Conservation (phyloP, 2,113 vertebrate species). For the Seriola aureovittata region DNA sequence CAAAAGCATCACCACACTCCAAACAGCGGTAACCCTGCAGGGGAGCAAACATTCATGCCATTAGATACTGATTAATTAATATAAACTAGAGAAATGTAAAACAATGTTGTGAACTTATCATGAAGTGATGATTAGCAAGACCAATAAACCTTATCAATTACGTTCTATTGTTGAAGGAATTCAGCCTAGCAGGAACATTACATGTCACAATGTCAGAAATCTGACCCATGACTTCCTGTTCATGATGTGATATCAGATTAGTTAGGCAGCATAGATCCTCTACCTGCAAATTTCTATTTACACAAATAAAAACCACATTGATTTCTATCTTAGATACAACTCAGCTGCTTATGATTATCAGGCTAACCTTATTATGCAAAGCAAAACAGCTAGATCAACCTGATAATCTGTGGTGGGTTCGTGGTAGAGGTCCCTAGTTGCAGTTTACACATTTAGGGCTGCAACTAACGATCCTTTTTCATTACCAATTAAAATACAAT, state of each 20-base stretch:
- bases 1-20: slow-evolving; percentile 95
- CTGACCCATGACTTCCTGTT: background rate
- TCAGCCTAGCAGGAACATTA: background rate
- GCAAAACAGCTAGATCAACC: background rate
- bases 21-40: slow-evolving; percentile 92
- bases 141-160: background rate
- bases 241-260: too few relatives aligned
- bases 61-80: background rate
- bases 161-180: background rate
- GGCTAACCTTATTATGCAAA: too few relatives aligned
- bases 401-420: background rate
- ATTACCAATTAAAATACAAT: background rate
- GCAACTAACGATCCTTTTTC: too few relatives aligned
- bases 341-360: too few relatives aligned
- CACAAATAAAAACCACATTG: too few relatives aligned
- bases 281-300: too few relatives aligned
- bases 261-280: too few relatives aligned
- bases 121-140: slow-evolving; percentile 4
- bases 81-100: background rate
- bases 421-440: background rate
- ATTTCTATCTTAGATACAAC: too few relatives aligned
- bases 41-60: background rate
- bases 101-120: background rate
- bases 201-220: too few relatives aligned
- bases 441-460: background rate